These are phyloP conservation scores for Panthera uncia DNA, from an alignment of 2,113 vertebrate genomes.

Conservation along the genomic window DNA sequence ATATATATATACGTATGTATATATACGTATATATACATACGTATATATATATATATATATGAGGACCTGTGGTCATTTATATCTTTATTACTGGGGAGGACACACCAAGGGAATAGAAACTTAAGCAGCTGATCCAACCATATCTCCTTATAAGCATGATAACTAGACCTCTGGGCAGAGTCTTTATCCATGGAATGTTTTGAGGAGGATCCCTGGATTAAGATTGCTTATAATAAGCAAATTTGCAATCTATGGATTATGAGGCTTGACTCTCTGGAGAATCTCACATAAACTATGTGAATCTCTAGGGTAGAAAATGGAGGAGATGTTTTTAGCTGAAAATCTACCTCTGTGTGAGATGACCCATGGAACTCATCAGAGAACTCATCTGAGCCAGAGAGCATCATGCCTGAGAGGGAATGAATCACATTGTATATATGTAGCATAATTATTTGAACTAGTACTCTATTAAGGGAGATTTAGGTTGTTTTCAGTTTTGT, in stretches of 20 bases:
- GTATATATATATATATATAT: not conserved
- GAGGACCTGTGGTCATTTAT: not conserved
- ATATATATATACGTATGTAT: no score
- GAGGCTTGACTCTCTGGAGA: not conserved
- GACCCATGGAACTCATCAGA: not conserved
- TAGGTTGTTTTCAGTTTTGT: not conserved
- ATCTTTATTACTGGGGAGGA: not conserved
- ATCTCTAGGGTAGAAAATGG: not conserved
- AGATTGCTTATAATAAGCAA: not conserved
- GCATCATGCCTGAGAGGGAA: not conserved
- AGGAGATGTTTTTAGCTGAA: not conserved
- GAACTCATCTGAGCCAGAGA: not conserved
- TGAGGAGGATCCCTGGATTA: not conserved
- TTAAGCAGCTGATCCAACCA: not conserved
- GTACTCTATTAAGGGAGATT: not conserved
- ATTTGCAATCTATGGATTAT: not conserved
- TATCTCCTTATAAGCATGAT: not conserved
- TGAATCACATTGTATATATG: not conserved
- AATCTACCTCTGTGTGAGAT: not conserved
- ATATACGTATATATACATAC: no score
- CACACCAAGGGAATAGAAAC: not conserved
- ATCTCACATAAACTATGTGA: not conserved
- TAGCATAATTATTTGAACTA: not conserved
- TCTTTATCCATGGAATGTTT: not conserved
- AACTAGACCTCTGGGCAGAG: not conserved